Evolutionary conservation across 2,797 vertebrate genomes (phyloP), one percentile per base, ranked within the genome.

Genomic region (Siniperca obscura): DNA sequence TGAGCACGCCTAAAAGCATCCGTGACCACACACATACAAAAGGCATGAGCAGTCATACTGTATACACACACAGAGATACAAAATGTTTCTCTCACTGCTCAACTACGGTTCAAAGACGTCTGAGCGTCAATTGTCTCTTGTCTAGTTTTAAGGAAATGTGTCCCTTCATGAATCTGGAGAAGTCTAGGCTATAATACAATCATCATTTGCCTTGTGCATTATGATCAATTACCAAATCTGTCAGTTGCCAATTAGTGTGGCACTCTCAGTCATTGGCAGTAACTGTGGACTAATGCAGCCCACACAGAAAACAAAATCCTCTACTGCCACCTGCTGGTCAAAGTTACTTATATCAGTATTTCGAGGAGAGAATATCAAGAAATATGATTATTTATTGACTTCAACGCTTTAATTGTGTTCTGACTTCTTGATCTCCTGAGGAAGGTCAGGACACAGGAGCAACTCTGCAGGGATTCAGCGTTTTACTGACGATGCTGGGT

Each of bases 251-350:
- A 81, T 91, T 85, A 86, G 69, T 75, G 69, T 73, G 30, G 52
- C 16, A 38, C 69, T 73, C 55, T 60, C 53, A 86, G 66, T 73
- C 74, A 76, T 30, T 74, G 73, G 78, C 80, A 82, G 27, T 56
- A 34, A 76, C 59, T 52, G 71, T 69, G 76, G 17, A 44, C 71
- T 12, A 5, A 71, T 60, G 48, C 25, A 7, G 19, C 62, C 16
- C 48, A 57, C 27, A 67, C 14, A 1, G 36, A 83, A 87, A 87
- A 38, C 30, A 21, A 94, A 86, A 93, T 90, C 87, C 82, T 94
- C 70, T 95, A 95, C 92, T 95, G 95, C 95, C 96, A 95, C 89
- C 96, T 95, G 76, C 90, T 95, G 96, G 94, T 80, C 64, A 70
- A 5, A 55, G 1, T 13, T 34, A 61, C 3, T 68, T 46, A 59